phyloP scores from a whole-genome alignment of 2,888 invertebrate genomes.

The Caenorhabditis japonica region DNA sequence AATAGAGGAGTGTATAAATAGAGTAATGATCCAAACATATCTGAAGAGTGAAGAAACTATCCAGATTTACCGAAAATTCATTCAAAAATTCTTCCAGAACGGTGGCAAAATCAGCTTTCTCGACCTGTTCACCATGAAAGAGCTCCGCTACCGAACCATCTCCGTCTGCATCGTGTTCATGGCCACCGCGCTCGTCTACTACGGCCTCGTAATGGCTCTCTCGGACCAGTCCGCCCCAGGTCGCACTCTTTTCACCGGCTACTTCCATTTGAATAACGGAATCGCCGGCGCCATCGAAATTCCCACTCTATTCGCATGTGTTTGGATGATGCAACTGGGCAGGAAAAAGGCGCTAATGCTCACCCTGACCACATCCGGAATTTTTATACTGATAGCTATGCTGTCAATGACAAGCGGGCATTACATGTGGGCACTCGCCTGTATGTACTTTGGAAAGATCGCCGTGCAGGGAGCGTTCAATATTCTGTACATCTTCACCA shows the following conservation, averaged over 20 bases:
- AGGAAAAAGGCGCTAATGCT: conserved; percentile 75
- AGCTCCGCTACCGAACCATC: conserved; percentile 68
- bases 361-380: conserved; percentile 71
- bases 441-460: conserved; percentile 76
- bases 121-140: conserved; percentile 58
- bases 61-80: no score
- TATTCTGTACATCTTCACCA: conserved; percentile 77
- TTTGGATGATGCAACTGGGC: conserved; percentile 75
- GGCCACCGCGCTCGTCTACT: conserved; percentile 77
- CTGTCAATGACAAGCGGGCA: conserved; percentile 59
- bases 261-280: conserved; percentile 77
- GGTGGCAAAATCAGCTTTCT: conserved; percentile 58
- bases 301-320: conserved; percentile 74
- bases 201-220: conserved; percentile 76
- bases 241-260: conserved; percentile 75
- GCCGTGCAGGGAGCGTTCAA: conserved; percentile 77
- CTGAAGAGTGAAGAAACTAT: no score
- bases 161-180: conserved; percentile 76
- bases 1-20: no score
- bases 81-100: no score
- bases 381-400: conserved; percentile 75
- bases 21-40: no score
- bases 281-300: conserved; percentile 76
- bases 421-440: conserved; percentile 70
- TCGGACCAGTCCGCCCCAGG: conserved; percentile 77